Evolutionary conservation across 2,888 invertebrate species (phyloP).

Genomic region (Lydus trimaculatus): DNA sequence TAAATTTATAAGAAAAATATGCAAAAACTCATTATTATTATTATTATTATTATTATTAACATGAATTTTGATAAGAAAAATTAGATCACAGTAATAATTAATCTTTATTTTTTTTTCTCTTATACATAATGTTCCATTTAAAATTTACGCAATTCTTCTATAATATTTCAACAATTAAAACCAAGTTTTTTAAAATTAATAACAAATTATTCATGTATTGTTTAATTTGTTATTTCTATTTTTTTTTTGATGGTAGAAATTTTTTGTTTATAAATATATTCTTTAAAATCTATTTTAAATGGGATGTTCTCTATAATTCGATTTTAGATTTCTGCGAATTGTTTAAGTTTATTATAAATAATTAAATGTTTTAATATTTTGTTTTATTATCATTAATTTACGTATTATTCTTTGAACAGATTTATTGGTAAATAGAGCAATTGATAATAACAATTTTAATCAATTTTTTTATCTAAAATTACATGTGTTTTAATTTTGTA

Average conservation of each 20-base stretch:
- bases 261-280: no score
- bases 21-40: not conserved
- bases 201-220: no score
- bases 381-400: not conserved
- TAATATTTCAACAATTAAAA: not conserved
- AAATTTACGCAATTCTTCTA: not conserved
- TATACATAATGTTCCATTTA: not conserved
- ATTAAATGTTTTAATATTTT: not conserved
- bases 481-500: no score
- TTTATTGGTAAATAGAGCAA: not conserved
- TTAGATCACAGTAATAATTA: constrained; percentile 5
- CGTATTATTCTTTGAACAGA: not conserved
- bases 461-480: not conserved
- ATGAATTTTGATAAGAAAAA: not conserved
- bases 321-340: constrained; percentile 1
- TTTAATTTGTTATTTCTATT: no score
- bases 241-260: no score
- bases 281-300: not conserved
- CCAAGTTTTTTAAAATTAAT: no score
- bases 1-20: not conserved
- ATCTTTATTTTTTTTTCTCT: no score
- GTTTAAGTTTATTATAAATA: not conserved
- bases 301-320: not conserved
- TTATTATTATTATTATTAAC: not conserved
- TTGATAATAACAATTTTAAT: not conserved